These are phyloP conservation scores for Fulica atra DNA, from an alignment of 2,113 vertebrate species.

Conservation along the genomic window DNA sequence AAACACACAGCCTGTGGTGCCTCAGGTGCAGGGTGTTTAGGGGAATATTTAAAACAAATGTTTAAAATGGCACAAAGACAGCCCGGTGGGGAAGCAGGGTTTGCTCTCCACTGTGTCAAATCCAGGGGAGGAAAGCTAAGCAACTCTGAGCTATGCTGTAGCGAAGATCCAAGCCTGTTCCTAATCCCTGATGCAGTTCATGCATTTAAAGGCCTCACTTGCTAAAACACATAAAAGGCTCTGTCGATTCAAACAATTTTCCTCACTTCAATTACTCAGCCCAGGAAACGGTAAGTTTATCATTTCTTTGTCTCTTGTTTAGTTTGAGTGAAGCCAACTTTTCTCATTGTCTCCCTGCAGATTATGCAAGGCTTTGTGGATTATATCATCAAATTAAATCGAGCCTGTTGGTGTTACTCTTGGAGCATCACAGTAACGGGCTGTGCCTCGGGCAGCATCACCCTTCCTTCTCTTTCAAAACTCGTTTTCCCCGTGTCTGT, in stretches of 20 bases:
- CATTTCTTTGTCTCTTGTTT: not conserved
- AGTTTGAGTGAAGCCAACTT: conserved; percentile 7
- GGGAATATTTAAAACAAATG: conserved; percentile 15
- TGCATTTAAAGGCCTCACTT: not conserved
- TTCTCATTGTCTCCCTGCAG: conserved; percentile 41
- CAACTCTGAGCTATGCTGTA: not conserved
- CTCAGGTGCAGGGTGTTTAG: not conserved
- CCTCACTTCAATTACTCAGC: conserved; percentile 29
- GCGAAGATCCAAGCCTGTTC: not conserved
- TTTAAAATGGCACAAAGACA: not conserved
- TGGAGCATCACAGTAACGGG: not conserved
- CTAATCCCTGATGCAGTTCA: not conserved
- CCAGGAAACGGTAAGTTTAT: not conserved
- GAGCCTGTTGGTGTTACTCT: conserved; percentile 13
- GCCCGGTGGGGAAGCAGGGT: not conserved
- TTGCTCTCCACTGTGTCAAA: not conserved
- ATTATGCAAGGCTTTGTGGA: conserved; percentile 59
- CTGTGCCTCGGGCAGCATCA: conserved; percentile 26
- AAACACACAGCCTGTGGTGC: not conserved
- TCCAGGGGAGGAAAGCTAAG: not conserved
- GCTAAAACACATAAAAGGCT: not conserved
- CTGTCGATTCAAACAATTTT: not conserved
- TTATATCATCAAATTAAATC: conserved; percentile 62
- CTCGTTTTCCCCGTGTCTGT: not conserved
- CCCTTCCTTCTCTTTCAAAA: not conserved